Evolutionary conservation across 1,140 invertebrate genomes (phyloP).

Genomic region (Drosophila kurseongensis): DNA sequence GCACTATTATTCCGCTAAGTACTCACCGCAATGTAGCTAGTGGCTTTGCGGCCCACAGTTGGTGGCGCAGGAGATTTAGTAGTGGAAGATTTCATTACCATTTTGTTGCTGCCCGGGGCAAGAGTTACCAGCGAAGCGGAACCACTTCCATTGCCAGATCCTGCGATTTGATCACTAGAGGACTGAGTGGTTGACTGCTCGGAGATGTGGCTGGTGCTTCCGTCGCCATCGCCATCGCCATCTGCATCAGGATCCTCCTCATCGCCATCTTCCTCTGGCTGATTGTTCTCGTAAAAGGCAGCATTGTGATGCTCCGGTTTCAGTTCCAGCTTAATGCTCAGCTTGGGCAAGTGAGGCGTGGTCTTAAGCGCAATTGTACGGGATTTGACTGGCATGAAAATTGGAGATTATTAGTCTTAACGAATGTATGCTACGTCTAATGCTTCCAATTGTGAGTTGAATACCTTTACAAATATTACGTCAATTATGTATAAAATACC

Average conservation of each 20-base stretch:
- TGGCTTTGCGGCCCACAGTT: slow-evolving; percentile 86
- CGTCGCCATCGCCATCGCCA: slow-evolving; percentile 74
- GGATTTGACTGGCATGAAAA: slow-evolving; percentile 56
- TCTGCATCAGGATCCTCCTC: slow-evolving; percentile 69
- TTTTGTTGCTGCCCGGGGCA: slow-evolving; percentile 56
- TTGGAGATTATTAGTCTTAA: neutral
- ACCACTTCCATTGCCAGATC: slow-evolving; percentile 11
- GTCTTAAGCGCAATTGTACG: slow-evolving; percentile 81
- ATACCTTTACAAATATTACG: no score
- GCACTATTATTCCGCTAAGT: slow-evolving; percentile 76
- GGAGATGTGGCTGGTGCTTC: slow-evolving; percentile 70
- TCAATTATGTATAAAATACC: neutral
- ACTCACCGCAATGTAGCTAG: slow-evolving; percentile 87
- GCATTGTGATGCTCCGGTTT: slow-evolving; percentile 82
- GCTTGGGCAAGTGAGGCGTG: slow-evolving; percentile 77
- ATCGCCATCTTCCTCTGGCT: slow-evolving; percentile 55
- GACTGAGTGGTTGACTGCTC: slow-evolving; percentile 73
- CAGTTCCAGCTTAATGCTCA: slow-evolving; percentile 80
- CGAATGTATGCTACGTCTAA: neutral
- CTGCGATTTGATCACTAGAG: slow-evolving; percentile 46
- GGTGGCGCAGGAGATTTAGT: slow-evolving; percentile 85
- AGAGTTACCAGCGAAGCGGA: slow-evolving; percentile 53
- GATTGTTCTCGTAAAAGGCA: slow-evolving; percentile 77
- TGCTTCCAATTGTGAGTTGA: neutral
- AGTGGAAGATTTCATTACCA: slow-evolving; percentile 81